phyloP scores from a whole-genome alignment of 2,113 vertebrate species.

The Bagarius yarrelli region DNA sequence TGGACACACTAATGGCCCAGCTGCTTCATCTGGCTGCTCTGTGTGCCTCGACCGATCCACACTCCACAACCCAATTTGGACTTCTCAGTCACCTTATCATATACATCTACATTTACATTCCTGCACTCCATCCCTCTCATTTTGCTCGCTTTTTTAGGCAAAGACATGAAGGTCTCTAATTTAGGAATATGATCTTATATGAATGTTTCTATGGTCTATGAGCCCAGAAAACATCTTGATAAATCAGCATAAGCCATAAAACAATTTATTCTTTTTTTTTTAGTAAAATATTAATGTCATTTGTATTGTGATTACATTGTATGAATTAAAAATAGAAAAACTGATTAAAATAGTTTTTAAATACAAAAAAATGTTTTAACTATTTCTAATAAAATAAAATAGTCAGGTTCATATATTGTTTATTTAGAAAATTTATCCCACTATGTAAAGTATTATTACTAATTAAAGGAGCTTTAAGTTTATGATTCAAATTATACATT shows the following conservation, averaged over 20 bases:
- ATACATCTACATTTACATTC: conserved; percentile 33
- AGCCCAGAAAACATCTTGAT: not conserved
- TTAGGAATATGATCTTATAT: conserved; percentile 27
- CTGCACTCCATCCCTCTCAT: conserved; percentile 6
- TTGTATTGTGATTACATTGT: not conserved
- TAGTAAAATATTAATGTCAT: not conserved
- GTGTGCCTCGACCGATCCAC: conserved; percentile 16
- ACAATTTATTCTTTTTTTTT: not conserved
- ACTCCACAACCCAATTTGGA: conserved; percentile 38
- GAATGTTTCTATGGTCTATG: not conserved
- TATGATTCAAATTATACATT: not conserved
- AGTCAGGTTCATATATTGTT: not conserved
- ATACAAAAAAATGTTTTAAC: not conserved
- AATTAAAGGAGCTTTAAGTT: too few relatives aligned
- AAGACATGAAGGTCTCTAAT: not conserved
- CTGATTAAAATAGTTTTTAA: not conserved
- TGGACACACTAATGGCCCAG: conserved; percentile 57
- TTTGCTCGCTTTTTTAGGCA: conserved; percentile 20
- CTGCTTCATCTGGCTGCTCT: conserved; percentile 51
- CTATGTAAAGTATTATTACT: too few relatives aligned
- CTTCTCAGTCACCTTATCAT: conserved; percentile 38
- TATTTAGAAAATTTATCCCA: not conserved
- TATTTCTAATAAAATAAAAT: not conserved
- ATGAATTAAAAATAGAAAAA: not conserved
- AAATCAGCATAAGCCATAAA: conserved; percentile 13